Evolutionary conservation across 1,140 invertebrate genomes (phyloP).

Genomic region (Mya arenaria): DNA sequence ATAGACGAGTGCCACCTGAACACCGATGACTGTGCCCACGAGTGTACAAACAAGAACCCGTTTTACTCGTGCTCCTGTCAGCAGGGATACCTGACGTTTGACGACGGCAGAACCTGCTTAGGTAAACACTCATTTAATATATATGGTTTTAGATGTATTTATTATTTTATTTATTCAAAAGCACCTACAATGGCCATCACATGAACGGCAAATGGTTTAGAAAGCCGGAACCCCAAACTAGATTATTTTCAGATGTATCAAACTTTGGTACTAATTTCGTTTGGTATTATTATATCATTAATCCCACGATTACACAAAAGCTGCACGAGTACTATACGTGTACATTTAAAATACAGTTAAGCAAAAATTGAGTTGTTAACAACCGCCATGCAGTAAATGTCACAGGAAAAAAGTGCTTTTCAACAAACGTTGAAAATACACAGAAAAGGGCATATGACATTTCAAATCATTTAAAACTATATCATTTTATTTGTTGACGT

Average conservation of each 20-base stretch:
- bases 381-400: no score
- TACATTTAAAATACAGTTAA: no score
- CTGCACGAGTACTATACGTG: no score
- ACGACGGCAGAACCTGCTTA: constrained; percentile 36
- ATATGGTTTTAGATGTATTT: background rate
- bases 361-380: no score
- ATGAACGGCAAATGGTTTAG: no score
- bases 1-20: constrained; percentile 86
- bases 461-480: no score
- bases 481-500: no score
- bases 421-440: no score
- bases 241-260: background rate
- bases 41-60: constrained; percentile 52
- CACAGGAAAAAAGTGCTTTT: no score
- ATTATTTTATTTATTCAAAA: background rate
- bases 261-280: background rate
- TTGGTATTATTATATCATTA: background rate
- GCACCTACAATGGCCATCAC: background rate
- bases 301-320: background rate
- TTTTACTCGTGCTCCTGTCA: constrained; percentile 49
- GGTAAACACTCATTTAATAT: constrained; percentile 20
- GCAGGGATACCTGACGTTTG: constrained; percentile 19
- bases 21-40: constrained; percentile 82
- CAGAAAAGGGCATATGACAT: no score
- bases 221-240: background rate